Evolutionary conservation across 23 tunicate species (phyloP), one percentile per base, ranked within the genome.

Genomic region (Pegea sp.): DNA sequence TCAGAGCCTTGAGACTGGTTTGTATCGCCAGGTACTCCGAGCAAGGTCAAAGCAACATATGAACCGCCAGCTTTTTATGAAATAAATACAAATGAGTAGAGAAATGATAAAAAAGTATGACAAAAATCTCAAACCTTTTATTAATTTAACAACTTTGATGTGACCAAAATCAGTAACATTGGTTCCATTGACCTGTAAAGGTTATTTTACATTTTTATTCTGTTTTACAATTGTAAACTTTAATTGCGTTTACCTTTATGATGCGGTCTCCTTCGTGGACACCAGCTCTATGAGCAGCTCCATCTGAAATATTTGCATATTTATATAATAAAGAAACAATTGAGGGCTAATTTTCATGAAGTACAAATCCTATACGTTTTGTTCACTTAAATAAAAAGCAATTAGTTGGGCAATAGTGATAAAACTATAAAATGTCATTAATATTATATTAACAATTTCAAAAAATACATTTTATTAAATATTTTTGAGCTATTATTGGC

Each of bases 211-310:
- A 16, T 38, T 38, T 54, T n/a, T 22, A 22, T n/a, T n/a, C n/a
- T n/a, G n/a, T n/a, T n/a, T n/a, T n/a, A n/a, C n/a, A n/a, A n/a
- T n/a, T n/a, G n/a, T n/a, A n/a, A n/a, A n/a, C n/a, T n/a, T n/a
- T n/a, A n/a, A n/a, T n/a, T n/a, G n/a, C n/a, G n/a, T n/a, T 21
- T 46, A 81, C 93, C 75, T 81, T 81, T 13, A 70, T 31, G 13
- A 81, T 72, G 13, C 81, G 49, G 53, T 81, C 93, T 26, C 81
- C 93, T 72, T 81, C 66, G 8, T 7, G 22, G 19, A 81, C 75
- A 34, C 93, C 93, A 54, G 93, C 93, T 29, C 24, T 66, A 2
- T 49, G 66, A 33, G 93, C 93, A n/a, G 93, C 70, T 24, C 93
- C 93, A 55, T 61, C 93, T 81, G 64, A 11, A 53, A 2, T 26